Evolutionary conservation across 2,797 vertebrate species (phyloP).

Genomic region (Propithecus deckenii): DNA sequence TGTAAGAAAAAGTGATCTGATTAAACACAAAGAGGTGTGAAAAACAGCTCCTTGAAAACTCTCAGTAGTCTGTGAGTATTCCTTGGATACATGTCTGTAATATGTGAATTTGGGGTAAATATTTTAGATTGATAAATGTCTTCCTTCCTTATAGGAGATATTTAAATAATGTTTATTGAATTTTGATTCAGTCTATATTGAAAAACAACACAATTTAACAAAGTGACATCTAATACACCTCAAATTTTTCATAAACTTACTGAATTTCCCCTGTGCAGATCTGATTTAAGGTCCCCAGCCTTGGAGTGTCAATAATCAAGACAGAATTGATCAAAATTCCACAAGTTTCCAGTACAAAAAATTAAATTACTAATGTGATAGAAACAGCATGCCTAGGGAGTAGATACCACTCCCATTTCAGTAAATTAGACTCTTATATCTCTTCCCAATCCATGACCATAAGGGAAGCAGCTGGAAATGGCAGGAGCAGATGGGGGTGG

Average conservation of each 20-base stretch:
- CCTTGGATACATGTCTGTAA: neutral
- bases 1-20: neutral
- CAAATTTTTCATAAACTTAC: neutral
- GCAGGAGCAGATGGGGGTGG: slow-evolving; percentile 59
- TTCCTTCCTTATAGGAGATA: neutral
- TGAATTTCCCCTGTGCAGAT: neutral
- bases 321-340: neutral
- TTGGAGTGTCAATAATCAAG: neutral
- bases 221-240: neutral
- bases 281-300: neutral
- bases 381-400: neutral
- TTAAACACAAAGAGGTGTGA: neutral
- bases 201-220: neutral
- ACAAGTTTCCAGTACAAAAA: neutral
- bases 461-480: slow-evolving; percentile 69
- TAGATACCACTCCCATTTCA: slow-evolving; percentile 32
- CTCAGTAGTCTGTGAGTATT: neutral
- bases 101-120: neutral
- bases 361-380: slow-evolving; percentile 45
- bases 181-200: neutral
- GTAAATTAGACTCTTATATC: slow-evolving; percentile 37
- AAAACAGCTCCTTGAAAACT: neutral
- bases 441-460: slow-evolving; percentile 41
- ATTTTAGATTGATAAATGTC: neutral
- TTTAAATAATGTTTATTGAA: neutral